Base-by-base conservation (phyloP, 2,113 vertebrate species). In the Dendropsophus ebraccatus region DNA sequence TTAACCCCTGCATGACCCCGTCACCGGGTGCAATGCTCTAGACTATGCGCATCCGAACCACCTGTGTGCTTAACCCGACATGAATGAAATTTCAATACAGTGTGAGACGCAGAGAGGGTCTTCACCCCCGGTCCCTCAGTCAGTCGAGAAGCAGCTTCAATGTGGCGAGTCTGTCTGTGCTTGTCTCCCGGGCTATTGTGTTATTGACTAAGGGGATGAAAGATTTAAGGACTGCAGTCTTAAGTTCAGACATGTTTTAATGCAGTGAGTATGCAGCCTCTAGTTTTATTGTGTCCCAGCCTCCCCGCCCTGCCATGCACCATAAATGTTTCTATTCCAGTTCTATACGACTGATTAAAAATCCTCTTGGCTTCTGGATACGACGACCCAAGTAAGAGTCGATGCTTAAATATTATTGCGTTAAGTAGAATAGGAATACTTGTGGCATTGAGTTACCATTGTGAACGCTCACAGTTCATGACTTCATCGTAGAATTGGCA, bases 231-330 rank as follows among this genome's bases (percentile, higher is more conserved):
- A 75, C 82, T 74, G 12, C 70, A 75, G 54, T 50, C 82, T 84
- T 41, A n/a, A 23, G 82, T 75, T 84, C 32, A 84, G 70, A 84
- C 82, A 84, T 84, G 82, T 75, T 84, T 75, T 85, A 78, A 85
- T 78, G 41, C 74, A 78, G 41, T 5, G 74, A 85, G 74, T 78
- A 85, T 78, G 75, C 47, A 52, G 74, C 47, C 72, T 76, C 21
- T 5, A 2, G 83, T 50, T 85, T 85, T 85, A 85, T 85, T 62
- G 56, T 52, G 28, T 17, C 60, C 77, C 56, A 12, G 32, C 7
- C 50, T 69, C 58, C 83, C 83, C 75, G 37, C 73, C 75, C 83
- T 41, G 41, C 41, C 41, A 67, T 69, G 47, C 41, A 32, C 73
- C 70, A 80, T 77, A 12, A 14, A 3, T 32, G 81, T 32, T 25